These are phyloP conservation scores for Martes flavigula DNA, from an alignment of 2,797 vertebrate species.

Conservation along the genomic window DNA sequence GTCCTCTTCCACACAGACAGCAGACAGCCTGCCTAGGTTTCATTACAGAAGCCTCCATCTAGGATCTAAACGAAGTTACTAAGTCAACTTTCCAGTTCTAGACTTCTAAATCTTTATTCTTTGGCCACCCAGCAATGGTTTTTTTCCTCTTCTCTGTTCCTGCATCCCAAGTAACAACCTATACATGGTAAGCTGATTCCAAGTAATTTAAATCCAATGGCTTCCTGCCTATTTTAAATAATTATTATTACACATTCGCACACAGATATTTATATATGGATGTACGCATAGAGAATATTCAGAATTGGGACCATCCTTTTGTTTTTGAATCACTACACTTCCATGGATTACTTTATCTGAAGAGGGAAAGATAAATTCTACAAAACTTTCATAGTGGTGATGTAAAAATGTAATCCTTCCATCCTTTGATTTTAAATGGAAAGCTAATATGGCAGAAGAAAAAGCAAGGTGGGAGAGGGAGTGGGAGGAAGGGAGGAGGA, in stretches of 20 bases:
- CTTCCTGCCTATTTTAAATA: neutral
- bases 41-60: neutral
- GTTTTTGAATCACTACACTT: neutral
- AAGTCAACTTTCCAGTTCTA: neutral
- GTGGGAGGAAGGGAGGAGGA: rapidly evolving
- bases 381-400: neutral
- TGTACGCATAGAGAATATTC: neutral
- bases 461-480: neutral
- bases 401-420: neutral
- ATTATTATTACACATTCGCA: neutral
- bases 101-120: neutral
- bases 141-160: neutral
- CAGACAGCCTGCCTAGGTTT: neutral
- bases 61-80: neutral
- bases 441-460: neutral
- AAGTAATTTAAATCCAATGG: neutral
- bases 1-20: neutral
- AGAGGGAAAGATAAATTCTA: neutral
- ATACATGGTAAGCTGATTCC: neutral
- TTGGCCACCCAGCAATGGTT: neutral
- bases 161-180: neutral
- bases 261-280: neutral
- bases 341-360: neutral
- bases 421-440: neutral
- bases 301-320: neutral